phyloP scores from a whole-genome alignment of 1,140 invertebrate species.

The Microplitis demolitor region DNA sequence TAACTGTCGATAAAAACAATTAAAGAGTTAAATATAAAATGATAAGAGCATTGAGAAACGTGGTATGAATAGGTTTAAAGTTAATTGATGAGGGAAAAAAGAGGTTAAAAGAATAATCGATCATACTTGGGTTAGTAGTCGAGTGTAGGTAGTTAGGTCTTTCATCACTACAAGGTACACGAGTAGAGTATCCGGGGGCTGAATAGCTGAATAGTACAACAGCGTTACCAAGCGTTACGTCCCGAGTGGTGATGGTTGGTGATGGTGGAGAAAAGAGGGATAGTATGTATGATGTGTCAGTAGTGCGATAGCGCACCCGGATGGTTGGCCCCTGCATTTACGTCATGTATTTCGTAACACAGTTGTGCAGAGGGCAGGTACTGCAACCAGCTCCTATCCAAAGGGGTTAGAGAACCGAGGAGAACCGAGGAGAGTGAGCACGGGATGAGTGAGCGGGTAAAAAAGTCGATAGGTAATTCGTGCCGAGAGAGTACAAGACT shows the following conservation, averaged over 20 bases:
- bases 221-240: too few species aligned
- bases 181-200: not conserved
- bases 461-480: constrained; percentile 34
- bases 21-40: too few species aligned
- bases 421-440: too few species aligned
- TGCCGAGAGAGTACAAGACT: constrained; percentile 26
- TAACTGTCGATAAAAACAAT: too few species aligned
- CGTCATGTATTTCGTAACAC: constrained; percentile 22
- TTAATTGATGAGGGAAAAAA: constrained; percentile 26
- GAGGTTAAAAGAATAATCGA: constrained; percentile 44
- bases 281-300: not conserved
- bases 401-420: too few species aligned
- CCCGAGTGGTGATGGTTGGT: too few species aligned
- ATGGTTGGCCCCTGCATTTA: constrained; percentile 8
- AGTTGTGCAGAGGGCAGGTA: not conserved
- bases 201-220: not conserved
- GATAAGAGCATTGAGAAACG: too few species aligned
- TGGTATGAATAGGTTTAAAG: not conserved
- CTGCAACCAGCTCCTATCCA: too few species aligned
- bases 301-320: not conserved
- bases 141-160: not conserved
- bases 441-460: not conserved
- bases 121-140: constrained; percentile 11
- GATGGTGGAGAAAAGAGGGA: too few species aligned
- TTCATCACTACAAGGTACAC: not conserved